Conservation (phyloP, 2,888 invertebrate species). For the Chalcosyrphus nemorum region DNA sequence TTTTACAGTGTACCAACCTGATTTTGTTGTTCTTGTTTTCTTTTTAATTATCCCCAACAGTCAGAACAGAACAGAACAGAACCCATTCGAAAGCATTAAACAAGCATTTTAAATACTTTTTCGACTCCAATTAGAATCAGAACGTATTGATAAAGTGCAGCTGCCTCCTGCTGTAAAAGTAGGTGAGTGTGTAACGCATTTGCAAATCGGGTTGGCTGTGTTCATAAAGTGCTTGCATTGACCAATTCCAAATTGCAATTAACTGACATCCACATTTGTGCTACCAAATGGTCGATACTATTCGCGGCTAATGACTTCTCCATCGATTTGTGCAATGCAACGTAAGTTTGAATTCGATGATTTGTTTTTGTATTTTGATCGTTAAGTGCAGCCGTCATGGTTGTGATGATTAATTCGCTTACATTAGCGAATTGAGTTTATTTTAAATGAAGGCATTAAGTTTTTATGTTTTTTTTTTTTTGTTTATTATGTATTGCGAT, state of each 20-base stretch:
- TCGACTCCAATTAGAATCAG: background rate
- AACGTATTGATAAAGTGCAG: background rate
- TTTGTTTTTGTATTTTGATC: background rate
- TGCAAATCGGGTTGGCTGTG: background rate
- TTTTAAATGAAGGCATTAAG: constrained; percentile 25
- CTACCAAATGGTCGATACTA: constrained; percentile 4
- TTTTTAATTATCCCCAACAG: background rate
- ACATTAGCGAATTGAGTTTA: background rate
- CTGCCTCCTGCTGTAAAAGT: background rate
- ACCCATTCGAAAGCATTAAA: background rate
- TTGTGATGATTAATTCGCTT: constrained; percentile 39
- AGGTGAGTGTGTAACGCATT: background rate
- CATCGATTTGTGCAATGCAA: constrained; percentile 23
- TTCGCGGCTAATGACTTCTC: constrained; percentile 40
- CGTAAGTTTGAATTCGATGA: background rate
- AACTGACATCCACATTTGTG: constrained; percentile 21
- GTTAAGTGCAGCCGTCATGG: constrained; percentile 35
- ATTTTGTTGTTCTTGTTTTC: background rate
- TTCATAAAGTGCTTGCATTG: constrained; percentile 4
- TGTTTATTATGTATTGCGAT: no score
- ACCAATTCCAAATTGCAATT: constrained; percentile 49
- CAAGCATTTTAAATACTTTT: background rate
- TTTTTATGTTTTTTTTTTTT: no score
- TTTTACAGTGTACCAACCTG: background rate
- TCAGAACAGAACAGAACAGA: no score